A percentile compares a stretch with the other conserved stretches of the same genome.
Conservation (phyloP, 2,113 vertebrate species). For the Peromyscus maniculatus region DNA sequence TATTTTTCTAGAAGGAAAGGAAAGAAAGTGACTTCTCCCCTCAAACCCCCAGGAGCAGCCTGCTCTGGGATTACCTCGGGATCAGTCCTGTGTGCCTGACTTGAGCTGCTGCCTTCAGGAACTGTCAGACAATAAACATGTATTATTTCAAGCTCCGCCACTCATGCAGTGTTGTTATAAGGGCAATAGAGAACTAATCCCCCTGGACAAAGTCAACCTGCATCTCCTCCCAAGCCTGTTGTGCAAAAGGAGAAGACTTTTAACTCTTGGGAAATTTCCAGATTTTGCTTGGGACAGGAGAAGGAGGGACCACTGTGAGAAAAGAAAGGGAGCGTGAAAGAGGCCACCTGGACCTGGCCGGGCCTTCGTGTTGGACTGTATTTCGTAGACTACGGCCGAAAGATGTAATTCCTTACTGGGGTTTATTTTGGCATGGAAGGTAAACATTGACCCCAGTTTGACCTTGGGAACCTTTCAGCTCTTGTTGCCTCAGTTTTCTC, state of each 20-base stretch:
- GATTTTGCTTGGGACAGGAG: neutral
- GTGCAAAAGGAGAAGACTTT: neutral
- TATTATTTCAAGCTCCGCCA: neutral
- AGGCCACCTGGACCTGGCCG: neutral
- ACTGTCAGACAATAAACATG: neutral
- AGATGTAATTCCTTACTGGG: neutral
- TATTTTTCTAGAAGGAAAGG: neutral
- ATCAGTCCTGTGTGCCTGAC: neutral
- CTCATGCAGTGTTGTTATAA: neutral
- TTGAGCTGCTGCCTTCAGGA: neutral
- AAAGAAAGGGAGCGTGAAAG: neutral
- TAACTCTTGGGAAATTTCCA: neutral
- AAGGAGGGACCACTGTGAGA: neutral
- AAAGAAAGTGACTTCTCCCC: neutral
- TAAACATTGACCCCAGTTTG: neutral
- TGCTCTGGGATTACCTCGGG: neutral
- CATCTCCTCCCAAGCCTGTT: neutral
- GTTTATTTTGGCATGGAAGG: neutral
- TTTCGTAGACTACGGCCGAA: neutral
- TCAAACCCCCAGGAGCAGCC: neutral
- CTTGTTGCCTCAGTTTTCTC: neutral
- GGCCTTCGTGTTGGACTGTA: neutral
- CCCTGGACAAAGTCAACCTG: neutral
- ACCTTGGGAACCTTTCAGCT: conserved; percentile 18
- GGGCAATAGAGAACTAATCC: neutral